Base-by-base conservation (phyloP, 2,888 invertebrate genomes). In the Apoda limacodes region DNA sequence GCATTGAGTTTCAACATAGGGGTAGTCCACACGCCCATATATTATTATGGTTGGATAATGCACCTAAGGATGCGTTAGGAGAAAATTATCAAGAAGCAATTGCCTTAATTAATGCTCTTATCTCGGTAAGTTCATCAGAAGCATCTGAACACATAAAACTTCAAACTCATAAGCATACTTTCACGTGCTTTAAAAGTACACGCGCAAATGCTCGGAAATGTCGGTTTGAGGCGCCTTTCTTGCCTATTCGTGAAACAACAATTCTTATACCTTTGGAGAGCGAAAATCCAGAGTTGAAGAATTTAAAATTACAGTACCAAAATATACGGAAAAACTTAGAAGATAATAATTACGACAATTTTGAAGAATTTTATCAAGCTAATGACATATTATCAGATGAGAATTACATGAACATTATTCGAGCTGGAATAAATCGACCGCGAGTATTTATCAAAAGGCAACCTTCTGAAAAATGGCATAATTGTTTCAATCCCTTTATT, bases 401-500 rank as follows among this genome's bases (percentile, higher is more conserved):
- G 10, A 15, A 48, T 24, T 54, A 52, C 14, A 7, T 17, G 9
- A 23, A 37, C 13, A 37, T 37, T 15, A 39, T 35, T 2, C 32
- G 22, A n/a, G 45, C 55, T 12, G 50, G 49, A 29, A 52, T 54
- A 3, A 45, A 23, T 26, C 32, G 56, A 44, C 55, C 60, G 23
- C 39, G 13, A 36, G 37, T 60, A 3, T 51, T 62, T 30, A 13
- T 34, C 1, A 52, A 55, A 40, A 45, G 58, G 7, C 3, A 28
- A 31, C 45, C 49, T 4, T n/a, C 5, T 6, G 50, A 61, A 47
- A 60, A 52, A 38, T 62, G 56, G 53, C 29, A 50, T 20, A 63
- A 57, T 37, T 13, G 51, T n/a, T 60, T 58, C 51, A 60, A 60
- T 30, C 59, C 58, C 2, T 60, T 46, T 46, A 34, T 60, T 34